Evolutionary conservation across 1,140 invertebrate species (phyloP).

Genomic region (Pectinophora gossypiella): DNA sequence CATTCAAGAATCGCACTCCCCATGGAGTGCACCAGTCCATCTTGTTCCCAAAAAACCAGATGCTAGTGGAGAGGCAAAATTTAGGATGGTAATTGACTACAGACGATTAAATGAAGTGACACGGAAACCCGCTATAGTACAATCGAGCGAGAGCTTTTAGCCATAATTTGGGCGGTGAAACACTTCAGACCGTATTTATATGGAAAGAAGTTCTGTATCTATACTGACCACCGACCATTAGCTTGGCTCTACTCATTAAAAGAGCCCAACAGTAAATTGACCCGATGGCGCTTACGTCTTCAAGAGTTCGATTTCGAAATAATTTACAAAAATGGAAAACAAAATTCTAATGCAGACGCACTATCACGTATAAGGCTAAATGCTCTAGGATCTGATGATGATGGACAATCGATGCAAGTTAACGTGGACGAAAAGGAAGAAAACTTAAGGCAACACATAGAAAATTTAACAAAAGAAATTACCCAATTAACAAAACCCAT

Average conservation of each 20-base stretch:
- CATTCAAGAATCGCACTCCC: neutral
- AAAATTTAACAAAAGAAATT: no score
- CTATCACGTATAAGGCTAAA: neutral
- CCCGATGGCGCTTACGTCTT: neutral
- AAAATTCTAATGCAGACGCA: slow-evolving; percentile 1
- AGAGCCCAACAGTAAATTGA: neutral
- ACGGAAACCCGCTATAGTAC: no score
- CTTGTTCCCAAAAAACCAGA: neutral
- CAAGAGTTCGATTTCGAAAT: slow-evolving; percentile 4
- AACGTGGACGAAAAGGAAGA: neutral
- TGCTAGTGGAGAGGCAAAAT: neutral
- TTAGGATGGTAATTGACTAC: neutral
- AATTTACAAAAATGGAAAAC: slow-evolving; percentile 8
- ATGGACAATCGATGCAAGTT: neutral
- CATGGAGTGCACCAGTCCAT: no score
- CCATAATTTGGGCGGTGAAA: neutral
- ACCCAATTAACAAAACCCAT: no score
- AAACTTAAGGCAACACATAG: no score
- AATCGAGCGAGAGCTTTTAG: no score
- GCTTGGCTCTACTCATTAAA: neutral
- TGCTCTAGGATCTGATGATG: no score
- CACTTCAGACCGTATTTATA: no score
- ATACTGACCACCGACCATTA: neutral
- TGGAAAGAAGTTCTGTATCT: no score
- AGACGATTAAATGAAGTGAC: neutral